Percentiles rank a stretch among this genome's conserved stretches.
Conservation (phyloP, 2,888 invertebrate species). For the Diarsia rubi region DNA sequence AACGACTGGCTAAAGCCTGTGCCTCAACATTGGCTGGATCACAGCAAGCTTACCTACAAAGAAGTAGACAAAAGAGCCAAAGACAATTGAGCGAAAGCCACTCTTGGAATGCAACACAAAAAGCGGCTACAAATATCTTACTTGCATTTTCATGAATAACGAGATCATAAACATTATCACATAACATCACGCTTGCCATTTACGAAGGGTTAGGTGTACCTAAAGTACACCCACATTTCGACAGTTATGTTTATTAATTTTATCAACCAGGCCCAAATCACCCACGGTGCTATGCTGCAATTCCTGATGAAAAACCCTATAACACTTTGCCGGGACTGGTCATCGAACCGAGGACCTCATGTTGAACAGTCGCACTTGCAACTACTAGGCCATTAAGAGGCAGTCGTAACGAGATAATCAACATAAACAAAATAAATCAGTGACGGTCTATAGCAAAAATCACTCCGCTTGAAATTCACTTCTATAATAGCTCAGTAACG, state of each 20-base stretch:
- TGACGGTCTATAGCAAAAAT: not conserved
- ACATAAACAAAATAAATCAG: too few relatives aligned
- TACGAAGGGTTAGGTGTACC: not conserved
- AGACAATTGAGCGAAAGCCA: conserved; percentile 57
- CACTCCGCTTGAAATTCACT: not conserved
- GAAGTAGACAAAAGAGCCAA: conserved; percentile 58
- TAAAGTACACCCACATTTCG: not conserved
- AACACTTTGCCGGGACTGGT: not conserved
- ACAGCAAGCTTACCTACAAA: conserved; percentile 62
- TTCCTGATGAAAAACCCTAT: not conserved
- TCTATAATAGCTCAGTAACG: not conserved
- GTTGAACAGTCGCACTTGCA: not conserved
- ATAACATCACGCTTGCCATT: not conserved
- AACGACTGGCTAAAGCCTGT: conserved; percentile 63
- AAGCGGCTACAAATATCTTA: conserved; percentile 15
- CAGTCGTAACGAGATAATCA: not conserved
- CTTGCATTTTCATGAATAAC: not conserved
- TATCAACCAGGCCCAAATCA: not conserved
- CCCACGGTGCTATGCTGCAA: not conserved
- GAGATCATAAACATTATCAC: not conserved
- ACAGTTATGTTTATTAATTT: not conserved
- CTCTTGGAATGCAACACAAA: conserved; percentile 36
- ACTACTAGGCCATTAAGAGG: not conserved
- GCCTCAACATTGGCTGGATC: conserved; percentile 62
- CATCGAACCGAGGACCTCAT: not conserved